These are phyloP conservation scores for Macquaria ambigua DNA, from an alignment of 2,113 vertebrate species.

Conservation along the genomic window DNA sequence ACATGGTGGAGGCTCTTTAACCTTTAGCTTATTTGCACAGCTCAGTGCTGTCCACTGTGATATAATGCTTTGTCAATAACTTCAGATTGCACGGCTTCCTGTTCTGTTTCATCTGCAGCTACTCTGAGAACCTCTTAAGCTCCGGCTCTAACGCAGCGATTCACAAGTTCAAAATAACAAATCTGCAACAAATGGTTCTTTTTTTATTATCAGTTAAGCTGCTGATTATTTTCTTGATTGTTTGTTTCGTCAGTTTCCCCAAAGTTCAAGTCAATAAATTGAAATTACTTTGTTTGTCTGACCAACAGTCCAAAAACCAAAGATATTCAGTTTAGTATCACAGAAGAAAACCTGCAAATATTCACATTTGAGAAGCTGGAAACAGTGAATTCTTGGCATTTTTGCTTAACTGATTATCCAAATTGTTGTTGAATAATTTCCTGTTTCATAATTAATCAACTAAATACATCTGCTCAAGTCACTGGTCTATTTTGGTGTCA, in stretches of 20 bases:
- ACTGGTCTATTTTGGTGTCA: background rate
- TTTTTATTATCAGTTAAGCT: too few species aligned
- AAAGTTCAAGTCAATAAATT: background rate
- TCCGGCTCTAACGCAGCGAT: background rate
- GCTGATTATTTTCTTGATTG: too few species aligned
- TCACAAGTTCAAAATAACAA: too few species aligned
- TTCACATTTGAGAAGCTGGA: background rate
- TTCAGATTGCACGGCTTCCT: background rate
- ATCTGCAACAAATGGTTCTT: too few species aligned
- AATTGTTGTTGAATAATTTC: background rate
- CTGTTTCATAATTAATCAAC: background rate
- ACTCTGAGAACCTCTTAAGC: background rate
- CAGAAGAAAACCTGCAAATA: background rate
- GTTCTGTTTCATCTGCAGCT: background rate
- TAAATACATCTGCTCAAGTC: background rate
- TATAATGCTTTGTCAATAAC: constrained; percentile 46
- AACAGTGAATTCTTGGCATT: background rate
- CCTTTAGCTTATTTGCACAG: constrained; percentile 57
- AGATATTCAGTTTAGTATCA: background rate
- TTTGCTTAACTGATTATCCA: background rate
- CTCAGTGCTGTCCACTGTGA: constrained; percentile 33
- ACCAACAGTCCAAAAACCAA: background rate
- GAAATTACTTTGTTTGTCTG: background rate
- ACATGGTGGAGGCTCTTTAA: constrained; percentile 34
- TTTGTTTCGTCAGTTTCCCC: background rate